A percentile compares a stretch with the other conserved stretches of the same genome.
phyloP scores from a whole-genome alignment of 2,797 vertebrate species.

The Eulemur rubriventer region DNA sequence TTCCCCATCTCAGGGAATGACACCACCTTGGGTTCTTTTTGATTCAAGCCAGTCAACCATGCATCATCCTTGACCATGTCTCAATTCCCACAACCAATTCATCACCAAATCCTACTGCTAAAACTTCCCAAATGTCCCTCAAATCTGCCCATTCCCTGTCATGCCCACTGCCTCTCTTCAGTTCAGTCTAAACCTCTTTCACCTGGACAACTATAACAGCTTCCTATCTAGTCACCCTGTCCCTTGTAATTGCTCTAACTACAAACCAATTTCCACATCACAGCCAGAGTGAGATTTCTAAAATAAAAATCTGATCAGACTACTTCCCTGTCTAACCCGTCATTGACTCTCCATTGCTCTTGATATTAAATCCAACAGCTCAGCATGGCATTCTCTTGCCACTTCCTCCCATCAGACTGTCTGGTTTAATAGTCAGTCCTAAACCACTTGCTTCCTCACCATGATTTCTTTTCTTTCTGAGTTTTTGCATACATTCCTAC shows the following conservation, averaged over 20 bases:
- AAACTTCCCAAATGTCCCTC: no score
- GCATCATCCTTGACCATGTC: background rate
- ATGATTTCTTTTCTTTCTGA: background rate
- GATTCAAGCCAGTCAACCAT: background rate
- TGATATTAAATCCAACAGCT: background rate
- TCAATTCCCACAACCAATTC: background rate
- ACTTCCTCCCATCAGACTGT: background rate
- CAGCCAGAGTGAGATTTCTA: constrained; percentile 1
- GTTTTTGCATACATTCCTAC: background rate
- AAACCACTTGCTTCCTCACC: background rate
- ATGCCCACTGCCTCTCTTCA: background rate
- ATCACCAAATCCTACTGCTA: background rate
- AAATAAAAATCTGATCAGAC: background rate
- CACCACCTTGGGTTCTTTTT: background rate
- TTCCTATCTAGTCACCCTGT: background rate
- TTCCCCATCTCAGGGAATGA: background rate
- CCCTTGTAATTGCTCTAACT: background rate
- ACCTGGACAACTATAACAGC: background rate
- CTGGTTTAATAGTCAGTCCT: background rate
- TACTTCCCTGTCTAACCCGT: background rate
- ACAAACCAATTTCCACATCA: background rate
- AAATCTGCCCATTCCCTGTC: background rate
- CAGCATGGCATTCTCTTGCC: background rate
- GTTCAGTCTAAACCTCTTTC: background rate
- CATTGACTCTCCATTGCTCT: background rate